phyloP scores from a whole-genome alignment of 2,113 vertebrate genomes.

The Macroglossus sobrinus region DNA sequence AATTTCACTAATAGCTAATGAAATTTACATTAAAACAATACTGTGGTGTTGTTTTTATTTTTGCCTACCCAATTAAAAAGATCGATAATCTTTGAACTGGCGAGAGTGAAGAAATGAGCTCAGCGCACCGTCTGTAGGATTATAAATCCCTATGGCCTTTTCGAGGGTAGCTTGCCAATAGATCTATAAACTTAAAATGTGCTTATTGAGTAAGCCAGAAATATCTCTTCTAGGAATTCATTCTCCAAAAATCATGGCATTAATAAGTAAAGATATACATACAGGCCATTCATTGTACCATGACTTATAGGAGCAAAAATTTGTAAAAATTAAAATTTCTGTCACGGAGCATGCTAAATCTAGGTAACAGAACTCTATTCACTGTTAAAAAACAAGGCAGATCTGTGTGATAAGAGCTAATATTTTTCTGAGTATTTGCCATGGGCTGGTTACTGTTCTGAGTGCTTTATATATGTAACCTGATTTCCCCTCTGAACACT shows the following conservation, averaged over 20 bases:
- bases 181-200: not conserved
- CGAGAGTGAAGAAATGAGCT: not conserved
- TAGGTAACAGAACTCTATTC: not conserved
- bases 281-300: not conserved
- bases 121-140: fast-evolving
- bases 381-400: not conserved
- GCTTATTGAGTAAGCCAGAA: fast-evolving
- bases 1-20: not conserved
- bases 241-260: not conserved
- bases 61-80: not conserved
- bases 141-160: not conserved
- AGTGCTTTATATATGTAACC: not conserved
- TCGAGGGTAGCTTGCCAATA: not conserved
- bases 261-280: not conserved
- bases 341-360: not conserved
- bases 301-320: not conserved
- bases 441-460: not conserved
- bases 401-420: not conserved
- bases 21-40: not conserved
- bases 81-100: not conserved
- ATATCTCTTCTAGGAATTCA: not conserved
- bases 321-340: not conserved
- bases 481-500: not conserved
- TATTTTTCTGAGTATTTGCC: not conserved
- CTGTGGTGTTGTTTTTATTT: not conserved